Conservation (phyloP, 1,140 invertebrate species). For the Eurosta solidaginis region DNA sequence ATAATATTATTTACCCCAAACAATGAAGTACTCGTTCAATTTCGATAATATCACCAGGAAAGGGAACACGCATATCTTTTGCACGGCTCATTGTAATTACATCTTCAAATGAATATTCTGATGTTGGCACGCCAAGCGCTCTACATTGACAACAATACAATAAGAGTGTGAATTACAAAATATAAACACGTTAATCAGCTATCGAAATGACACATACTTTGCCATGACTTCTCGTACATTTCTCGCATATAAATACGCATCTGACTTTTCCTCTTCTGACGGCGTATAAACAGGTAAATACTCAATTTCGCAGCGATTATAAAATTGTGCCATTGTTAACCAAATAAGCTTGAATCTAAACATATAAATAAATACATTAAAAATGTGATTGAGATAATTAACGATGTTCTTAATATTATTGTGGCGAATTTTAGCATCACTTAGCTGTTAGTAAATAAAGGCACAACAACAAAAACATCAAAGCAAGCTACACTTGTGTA, state of each 20-base stretch:
- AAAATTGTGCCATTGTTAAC: conserved; percentile 88
- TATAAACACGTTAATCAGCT: not conserved
- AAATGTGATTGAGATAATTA: not conserved
- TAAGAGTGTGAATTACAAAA: not conserved
- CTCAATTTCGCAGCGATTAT: conserved; percentile 90
- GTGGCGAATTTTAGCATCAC: no score
- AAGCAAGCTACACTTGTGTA: no score
- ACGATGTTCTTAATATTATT: not conserved
- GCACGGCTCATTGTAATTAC: conserved; percentile 83
- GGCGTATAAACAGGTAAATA: conserved; percentile 92
- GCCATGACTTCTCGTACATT: conserved; percentile 93
- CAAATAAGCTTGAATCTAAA: conserved; percentile 70
- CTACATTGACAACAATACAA: conserved; percentile 61
- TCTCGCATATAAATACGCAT: conserved; percentile 87
- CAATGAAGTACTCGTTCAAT: conserved; percentile 74
- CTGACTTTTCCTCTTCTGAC: conserved; percentile 80
- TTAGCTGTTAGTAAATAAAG: no score
- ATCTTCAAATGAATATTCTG: conserved; percentile 94
- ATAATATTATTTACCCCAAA: conserved; percentile 65
- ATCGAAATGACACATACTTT: conserved; percentile 72
- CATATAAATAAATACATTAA: conserved; percentile 64
- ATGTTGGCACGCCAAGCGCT: conserved; percentile 78
- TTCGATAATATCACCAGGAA: conserved; percentile 75
- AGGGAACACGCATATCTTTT: conserved; percentile 78
- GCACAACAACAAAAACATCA: no score